Percentiles rank a stretch among this genome's conserved stretches.
These are phyloP conservation scores for Phlogophora meticulosa DNA, from an alignment of 2,888 invertebrate species.

Conservation along the genomic window DNA sequence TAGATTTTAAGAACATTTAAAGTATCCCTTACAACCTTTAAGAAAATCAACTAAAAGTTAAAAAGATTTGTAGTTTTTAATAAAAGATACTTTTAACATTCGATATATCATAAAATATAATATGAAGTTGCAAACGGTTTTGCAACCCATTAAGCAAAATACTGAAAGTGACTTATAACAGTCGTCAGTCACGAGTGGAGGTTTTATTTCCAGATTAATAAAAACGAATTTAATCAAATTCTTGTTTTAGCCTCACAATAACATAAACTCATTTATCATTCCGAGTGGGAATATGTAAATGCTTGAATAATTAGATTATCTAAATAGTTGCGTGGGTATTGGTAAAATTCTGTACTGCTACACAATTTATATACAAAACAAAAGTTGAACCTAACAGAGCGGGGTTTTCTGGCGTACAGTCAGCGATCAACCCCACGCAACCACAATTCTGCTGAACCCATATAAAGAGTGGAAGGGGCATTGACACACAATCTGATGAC, in stretches of 20 bases:
- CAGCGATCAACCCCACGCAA: too few relatives aligned
- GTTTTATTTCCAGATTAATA: conserved; percentile 17
- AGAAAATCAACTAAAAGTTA: too few relatives aligned
- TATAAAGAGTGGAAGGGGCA: too few relatives aligned
- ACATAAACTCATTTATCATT: conserved; percentile 33
- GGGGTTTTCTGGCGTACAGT: background rate
- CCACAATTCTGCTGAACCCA: too few relatives aligned
- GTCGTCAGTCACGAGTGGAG: background rate
- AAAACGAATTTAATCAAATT: background rate
- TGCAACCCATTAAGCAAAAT: background rate
- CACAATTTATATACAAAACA: background rate
- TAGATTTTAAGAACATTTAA: too few relatives aligned
- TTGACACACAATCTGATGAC: too few relatives aligned
- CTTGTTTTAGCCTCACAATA: conserved; percentile 16
- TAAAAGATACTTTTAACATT: too few relatives aligned
- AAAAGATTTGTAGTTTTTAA: too few relatives aligned
- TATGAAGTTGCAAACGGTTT: background rate
- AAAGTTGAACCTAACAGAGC: background rate
- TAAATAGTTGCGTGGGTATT: conserved; percentile 3
- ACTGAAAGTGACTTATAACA: background rate
- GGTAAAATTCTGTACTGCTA: background rate
- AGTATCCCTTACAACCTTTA: too few relatives aligned
- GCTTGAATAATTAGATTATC: conserved; percentile 40
- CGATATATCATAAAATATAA: background rate
- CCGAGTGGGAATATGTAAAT: conserved; percentile 42